These are phyloP conservation scores for Corythoichthys intestinalis DNA, from an alignment of 2,113 vertebrate species.

Conservation along the genomic window DNA sequence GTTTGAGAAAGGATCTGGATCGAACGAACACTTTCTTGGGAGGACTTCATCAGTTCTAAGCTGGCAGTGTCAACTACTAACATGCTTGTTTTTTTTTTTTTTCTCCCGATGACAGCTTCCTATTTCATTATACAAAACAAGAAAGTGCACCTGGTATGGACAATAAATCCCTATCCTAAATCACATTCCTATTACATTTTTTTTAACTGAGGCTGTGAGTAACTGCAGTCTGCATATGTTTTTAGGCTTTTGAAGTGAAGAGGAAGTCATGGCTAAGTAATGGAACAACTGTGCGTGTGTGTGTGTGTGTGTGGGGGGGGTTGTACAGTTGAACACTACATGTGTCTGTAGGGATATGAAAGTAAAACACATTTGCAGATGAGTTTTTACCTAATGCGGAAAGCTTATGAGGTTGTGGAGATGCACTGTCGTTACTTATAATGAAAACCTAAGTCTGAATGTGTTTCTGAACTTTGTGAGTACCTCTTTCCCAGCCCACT, in stretches of 20 bases:
- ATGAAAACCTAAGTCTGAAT: background rate
- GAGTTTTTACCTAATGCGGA: background rate
- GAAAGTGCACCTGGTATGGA: conserved; percentile 26
- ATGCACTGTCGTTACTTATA: background rate
- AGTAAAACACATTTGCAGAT: background rate
- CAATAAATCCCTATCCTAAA: conserved; percentile 36
- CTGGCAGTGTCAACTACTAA: background rate
- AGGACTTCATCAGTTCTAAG: conserved; percentile 20
- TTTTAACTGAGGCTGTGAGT: conserved; percentile 22
- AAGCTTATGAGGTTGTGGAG: background rate
- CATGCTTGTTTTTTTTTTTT: conserved; percentile 3
- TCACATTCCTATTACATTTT: conserved; percentile 45
- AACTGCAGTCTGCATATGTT: conserved; percentile 31
- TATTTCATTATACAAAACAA: conserved; percentile 30
- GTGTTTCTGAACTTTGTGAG: background rate
- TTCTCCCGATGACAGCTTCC: conserved; percentile 32
- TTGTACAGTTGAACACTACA: background rate
- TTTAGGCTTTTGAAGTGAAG: conserved; percentile 27
- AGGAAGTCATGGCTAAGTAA: conserved; percentile 24
- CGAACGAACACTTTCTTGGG: background rate
- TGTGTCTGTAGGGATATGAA: background rate
- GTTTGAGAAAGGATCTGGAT: conserved; percentile 17
- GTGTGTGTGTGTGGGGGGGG: background rate
- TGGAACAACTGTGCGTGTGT: conserved; percentile 1
- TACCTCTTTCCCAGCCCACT: background rate